Base-by-base conservation (phyloP, 1,140 invertebrate genomes). In the Trichonephila clavata region DNA sequence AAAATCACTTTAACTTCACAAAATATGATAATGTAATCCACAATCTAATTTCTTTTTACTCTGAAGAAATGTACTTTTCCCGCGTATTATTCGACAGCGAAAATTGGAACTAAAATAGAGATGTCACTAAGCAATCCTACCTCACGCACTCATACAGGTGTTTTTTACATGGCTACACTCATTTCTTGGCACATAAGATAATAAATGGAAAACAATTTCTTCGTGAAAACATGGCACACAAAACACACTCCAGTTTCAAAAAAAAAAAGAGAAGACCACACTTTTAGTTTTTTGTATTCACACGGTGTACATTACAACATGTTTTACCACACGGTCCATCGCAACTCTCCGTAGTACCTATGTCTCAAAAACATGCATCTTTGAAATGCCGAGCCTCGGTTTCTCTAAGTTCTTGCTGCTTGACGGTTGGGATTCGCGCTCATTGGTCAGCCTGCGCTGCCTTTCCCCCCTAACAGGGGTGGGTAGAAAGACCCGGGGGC, bases 391-490 rank as follows among this genome's bases (percentile, higher is more conserved):
- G 83, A 84, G 59, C 50, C n/a, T 84, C 81, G 81, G 50, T 21
- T 57, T 50, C 81, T 16, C 21, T 21, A 32, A 57, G 50, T 50
- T 84, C 83, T 84, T 77, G 18, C 71, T 39, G 18, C 71, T 77
- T 39, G 87, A 77, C 87, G 87, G 87, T 89, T 89, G 50, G 68
- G 59, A 50, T 24, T 57, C 59, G 65, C 59, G 89, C 77, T 90
- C 68, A 90, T 90, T 90, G 89, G 89, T 77, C 87, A 89, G n/a
- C 68, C 43, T n/a, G 57, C 83, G 59, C 57, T 24, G 83, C 43
- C 84, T 57, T 14, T 63, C 86, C 63, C 86, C 63, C 86, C 63
- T 71, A 1, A 21, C 16, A 24, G 24, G 86, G 89, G 71, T 59
- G 71, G 68, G 71, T 57, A 21, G 71, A 20, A 61, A 89, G 16